Percentiles rank a stretch among this genome's conserved stretches.
Evolutionary conservation across 2,113 vertebrate genomes (phyloP).

Genomic region (Bubo bubo): DNA sequence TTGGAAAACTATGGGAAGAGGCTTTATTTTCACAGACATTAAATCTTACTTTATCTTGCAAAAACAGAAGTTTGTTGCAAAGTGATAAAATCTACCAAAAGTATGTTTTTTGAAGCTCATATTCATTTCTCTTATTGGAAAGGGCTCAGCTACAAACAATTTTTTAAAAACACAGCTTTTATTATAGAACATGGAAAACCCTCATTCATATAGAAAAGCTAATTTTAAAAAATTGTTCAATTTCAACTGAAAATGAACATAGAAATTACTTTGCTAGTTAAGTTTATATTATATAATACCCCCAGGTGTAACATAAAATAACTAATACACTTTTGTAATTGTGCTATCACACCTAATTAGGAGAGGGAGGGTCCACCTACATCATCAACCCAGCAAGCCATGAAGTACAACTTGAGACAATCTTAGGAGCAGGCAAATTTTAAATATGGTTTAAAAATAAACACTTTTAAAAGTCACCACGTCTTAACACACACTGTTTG

Average conservation of each 20-base stretch:
- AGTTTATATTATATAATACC: not conserved
- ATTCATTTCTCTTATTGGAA: not conserved
- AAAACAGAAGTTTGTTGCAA: not conserved
- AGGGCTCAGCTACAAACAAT: not conserved
- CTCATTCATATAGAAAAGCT: not conserved
- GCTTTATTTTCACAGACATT: conserved; percentile 24
- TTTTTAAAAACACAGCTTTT: not conserved
- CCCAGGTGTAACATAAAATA: not conserved
- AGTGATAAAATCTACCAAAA: not conserved
- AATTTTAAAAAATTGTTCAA: accelerated
- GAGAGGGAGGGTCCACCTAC: not conserved
- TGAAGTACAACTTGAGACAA: not conserved
- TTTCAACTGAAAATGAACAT: not conserved
- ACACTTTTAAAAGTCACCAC: not conserved
- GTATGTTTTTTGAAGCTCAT: conserved; percentile 36
- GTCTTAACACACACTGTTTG: not conserved
- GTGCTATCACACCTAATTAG: not conserved
- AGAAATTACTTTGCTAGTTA: not conserved
- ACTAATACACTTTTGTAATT: not conserved
- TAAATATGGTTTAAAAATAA: not conserved
- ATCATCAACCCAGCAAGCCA: not conserved
- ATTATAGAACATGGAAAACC: not conserved
- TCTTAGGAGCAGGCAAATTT: not conserved
- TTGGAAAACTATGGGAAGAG: not conserved
- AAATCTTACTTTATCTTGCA: not conserved